Evolutionary conservation across 2,888 invertebrate genomes (phyloP), one percentile per base, ranked within the genome.

Genomic region (Mythimna vitellina): DNA sequence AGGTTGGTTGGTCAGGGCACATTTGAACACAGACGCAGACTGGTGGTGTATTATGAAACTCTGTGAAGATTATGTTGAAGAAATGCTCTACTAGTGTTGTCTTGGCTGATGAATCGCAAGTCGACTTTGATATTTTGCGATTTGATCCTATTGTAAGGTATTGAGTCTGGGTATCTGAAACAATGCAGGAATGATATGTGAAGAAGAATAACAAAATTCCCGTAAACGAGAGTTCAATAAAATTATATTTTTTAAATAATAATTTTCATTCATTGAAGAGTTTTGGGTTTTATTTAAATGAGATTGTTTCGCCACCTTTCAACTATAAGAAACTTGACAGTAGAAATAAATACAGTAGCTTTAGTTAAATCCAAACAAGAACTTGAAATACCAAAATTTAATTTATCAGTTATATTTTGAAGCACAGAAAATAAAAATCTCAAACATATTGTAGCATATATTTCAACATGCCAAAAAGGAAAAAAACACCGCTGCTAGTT

Each of bases 11-110:
- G 1, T 90, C 88, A 0, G 78, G 69, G 54, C 95, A 95, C 92
- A 95, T 94, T 81, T 94, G 93, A 0, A 95, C 93, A 71, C 95
- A 95, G 0, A 93, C 91, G 53, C 95, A 95, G 0, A 91, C 86
- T 1, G 95, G 95, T 3, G 92, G 93, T 0, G 85, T 87, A 17
- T 79, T 88, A 10, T 92, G 92, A 66, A 95, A 95, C 71, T 95
- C 95, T 2, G 90, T 87, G 81, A 95, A 95, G 61, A 95, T 91
- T 1, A 93, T 81, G 63, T 93, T 93, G 81, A 95, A 95, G 79
- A 95, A 95, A 65, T 92, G 91, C 71, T 95, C 95, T 0, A 94
- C 91, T 2, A 91, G 58, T 0, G 84, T 73, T 5, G 91, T 87
- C 29, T 89, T 89, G 12, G 81, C 86, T 8, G 84, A 61, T 7